Conservation (phyloP, 2,888 invertebrate genomes). For the Enchytraeus crypticus region DNA sequence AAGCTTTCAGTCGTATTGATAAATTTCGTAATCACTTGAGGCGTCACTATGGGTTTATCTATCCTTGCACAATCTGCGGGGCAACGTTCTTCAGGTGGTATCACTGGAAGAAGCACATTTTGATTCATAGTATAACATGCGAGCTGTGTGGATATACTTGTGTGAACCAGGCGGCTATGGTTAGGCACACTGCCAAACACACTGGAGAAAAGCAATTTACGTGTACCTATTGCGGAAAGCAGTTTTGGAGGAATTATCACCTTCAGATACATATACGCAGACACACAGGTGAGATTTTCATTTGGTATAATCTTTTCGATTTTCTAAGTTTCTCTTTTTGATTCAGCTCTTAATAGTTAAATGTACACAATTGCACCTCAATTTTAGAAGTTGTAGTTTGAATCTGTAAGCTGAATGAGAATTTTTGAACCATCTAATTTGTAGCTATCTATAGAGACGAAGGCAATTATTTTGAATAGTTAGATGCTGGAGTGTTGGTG, state of each 20-base stretch:
- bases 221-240: neutral
- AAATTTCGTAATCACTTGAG: neutral
- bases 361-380: too few relatives aligned
- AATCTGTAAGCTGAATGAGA: too few relatives aligned
- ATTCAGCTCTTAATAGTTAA: too few relatives aligned
- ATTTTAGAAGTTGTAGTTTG: too few relatives aligned
- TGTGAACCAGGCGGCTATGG: neutral
- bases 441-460: too few relatives aligned
- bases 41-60: constrained; percentile 1
- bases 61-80: constrained; percentile 8
- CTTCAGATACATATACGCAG: neutral
- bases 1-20: constrained; percentile 5
- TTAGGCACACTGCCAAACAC: neutral
- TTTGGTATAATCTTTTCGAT: too few relatives aligned
- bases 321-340: too few relatives aligned
- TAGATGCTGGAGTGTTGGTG: too few relatives aligned
- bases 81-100: constrained; percentile 3
- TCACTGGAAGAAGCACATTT: constrained; percentile 7
- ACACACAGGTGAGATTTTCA: neutral
- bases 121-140: constrained; percentile 1
- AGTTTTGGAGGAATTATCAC: neutral
- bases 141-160: constrained; percentile 4
- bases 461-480: too few relatives aligned
- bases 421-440: too few relatives aligned
- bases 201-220: neutral